phyloP scores from a whole-genome alignment of 2,797 vertebrate species.

The Rhinella marina region DNA sequence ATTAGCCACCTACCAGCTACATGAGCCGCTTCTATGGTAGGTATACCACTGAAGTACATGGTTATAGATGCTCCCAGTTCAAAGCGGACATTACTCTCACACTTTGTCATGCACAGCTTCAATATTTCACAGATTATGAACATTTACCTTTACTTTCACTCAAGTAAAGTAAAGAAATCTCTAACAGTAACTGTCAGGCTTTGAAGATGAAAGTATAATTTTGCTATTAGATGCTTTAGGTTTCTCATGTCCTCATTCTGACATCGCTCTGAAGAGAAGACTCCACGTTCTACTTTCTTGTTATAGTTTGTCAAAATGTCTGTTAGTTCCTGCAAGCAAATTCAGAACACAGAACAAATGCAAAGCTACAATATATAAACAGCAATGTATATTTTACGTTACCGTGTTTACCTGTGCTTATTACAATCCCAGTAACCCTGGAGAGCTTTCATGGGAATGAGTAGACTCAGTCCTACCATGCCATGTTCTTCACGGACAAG shows the following conservation, averaged over 20 bases:
- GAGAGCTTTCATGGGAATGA: not conserved
- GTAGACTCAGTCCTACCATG: not conserved
- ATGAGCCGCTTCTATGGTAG: not conserved
- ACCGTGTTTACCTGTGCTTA: not conserved
- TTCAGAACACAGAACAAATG: not conserved
- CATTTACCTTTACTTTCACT: slow-evolving; percentile 6
- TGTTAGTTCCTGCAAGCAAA: slow-evolving; percentile 26
- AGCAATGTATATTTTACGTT: not conserved
- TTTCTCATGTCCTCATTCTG: slow-evolving; percentile 50
- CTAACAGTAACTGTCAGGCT: slow-evolving; percentile 34
- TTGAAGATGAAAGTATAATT: slow-evolving; percentile 49
- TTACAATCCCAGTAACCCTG: not conserved
- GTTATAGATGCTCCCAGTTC: not conserved
- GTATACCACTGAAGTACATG: not conserved
- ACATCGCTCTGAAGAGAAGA: slow-evolving; percentile 34
- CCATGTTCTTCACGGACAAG: not conserved
- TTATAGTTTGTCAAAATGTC: slow-evolving; percentile 34
- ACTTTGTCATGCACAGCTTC: not conserved
- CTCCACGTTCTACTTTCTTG: slow-evolving; percentile 24
- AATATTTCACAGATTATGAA: slow-evolving; percentile 7
- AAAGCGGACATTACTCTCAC: not conserved
- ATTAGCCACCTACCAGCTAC: no score
- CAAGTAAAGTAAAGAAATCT: slow-evolving; percentile 32
- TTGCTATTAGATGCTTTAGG: slow-evolving; percentile 34
- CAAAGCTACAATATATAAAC: not conserved